These are phyloP conservation scores for Sylvilagus floridanus DNA, from an alignment of 2,797 vertebrate species.

Conservation along the genomic window DNA sequence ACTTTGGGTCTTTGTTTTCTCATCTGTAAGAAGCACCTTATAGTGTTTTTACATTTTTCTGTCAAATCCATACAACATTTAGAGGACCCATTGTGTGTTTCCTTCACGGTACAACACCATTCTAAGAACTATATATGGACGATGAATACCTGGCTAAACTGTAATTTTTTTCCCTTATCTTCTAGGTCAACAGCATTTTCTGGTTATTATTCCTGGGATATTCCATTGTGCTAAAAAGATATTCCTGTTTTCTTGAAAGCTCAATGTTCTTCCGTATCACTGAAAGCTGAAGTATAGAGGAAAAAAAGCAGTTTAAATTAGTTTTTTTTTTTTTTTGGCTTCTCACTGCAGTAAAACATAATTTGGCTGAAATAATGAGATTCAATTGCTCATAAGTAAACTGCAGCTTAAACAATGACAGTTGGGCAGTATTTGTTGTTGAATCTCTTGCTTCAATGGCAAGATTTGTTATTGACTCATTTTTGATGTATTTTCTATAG, in stretches of 20 bases:
- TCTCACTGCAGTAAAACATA: conserved; percentile 72
- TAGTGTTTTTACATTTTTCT: not conserved
- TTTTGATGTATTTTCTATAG: conserved; percentile 67
- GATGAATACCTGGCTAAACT: not conserved
- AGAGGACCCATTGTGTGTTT: not conserved
- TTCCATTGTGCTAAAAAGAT: not conserved
- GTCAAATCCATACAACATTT: not conserved
- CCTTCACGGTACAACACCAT: not conserved
- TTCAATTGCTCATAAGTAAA: conserved; percentile 87
- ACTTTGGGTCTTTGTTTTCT: conserved; percentile 47
- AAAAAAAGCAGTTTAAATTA: not conserved
- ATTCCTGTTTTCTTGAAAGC: conserved; percentile 58
- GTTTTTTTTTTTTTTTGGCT: conserved; percentile 67
- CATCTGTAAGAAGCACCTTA: not conserved
- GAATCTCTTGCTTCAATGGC: conserved; percentile 69
- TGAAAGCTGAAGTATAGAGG: conserved; percentile 69
- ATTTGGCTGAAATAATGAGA: conserved; percentile 87
- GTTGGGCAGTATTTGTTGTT: conserved; percentile 77
- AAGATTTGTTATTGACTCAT: conserved; percentile 82
- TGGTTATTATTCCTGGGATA: conserved; percentile 17
- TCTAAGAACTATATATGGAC: not conserved
- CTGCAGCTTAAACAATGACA: conserved; percentile 84
- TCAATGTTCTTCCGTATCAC: conserved; percentile 66
- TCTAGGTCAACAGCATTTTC: conserved; percentile 39
- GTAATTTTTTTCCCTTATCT: not conserved